Base-by-base conservation (phyloP, 2,113 vertebrate species). In the Climacteris rufus region DNA sequence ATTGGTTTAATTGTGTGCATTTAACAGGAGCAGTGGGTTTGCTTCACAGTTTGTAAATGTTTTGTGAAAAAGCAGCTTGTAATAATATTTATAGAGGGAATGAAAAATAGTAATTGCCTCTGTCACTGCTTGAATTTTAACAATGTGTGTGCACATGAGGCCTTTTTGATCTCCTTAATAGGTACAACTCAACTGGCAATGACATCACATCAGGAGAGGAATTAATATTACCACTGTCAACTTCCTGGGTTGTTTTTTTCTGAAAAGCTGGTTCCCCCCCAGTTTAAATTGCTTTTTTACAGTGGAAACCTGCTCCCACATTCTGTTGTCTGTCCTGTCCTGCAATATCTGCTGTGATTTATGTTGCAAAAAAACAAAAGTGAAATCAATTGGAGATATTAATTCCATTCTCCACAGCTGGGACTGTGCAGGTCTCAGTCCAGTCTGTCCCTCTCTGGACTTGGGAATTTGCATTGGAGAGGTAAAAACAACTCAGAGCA, bases 1-100 rank as follows among this genome's bases (percentile, higher is more conserved):
- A 88, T 89, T 28, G 61, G 35, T 93, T 50, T 85, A 87, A 74
- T 86, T 94, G 83, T 88, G 52, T 74, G 70, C 20, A 23, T 97
- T 92, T 95, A 59, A 49, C 82, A 40, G 81, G 53, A 93, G 64
- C 37, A 17, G 25, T 39, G 83, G 47, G 39, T 49, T 93, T 13
- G 8, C 20, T 78, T 89, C 13, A 1, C 13, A 22, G 47, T 68
- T 83, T 42, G 84, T 88, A 86, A 85, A 92, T 57, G 13, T 66
- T 94, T 82, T 40, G 40, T 68, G 83, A 52, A 79, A 92, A 91
- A 94, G 64, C 87, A 86, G 71, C 84, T 79, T 60, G 49, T 72
- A 54, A 53, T 91, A 69, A 75, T 87, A 65, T 83, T 96, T 95
- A 66, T 33, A 69, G 74, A 86, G 86, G 70, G 66, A 86, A 12